Evolutionary conservation across 2,888 invertebrate species (phyloP).

Genomic region (Eugnorisma glareosa): DNA sequence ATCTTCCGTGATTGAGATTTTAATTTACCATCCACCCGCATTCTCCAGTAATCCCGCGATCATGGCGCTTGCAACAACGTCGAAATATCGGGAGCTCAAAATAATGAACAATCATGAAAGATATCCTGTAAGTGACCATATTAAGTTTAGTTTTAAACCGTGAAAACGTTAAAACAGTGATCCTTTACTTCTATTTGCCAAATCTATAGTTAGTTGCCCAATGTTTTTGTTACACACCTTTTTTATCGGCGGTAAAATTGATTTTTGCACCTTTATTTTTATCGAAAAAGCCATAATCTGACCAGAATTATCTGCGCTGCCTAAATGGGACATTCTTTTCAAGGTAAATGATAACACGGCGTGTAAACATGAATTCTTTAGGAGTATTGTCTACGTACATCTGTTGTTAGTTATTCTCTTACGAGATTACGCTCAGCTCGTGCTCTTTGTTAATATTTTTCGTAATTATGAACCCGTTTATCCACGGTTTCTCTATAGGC

Average conservation of each 20-base stretch:
- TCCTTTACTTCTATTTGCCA: not conserved
- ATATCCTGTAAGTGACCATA: no score
- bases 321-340: constrained; percentile 72
- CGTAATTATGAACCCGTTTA: constrained; percentile 79
- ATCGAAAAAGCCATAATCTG: constrained; percentile 42
- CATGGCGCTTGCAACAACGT: no score
- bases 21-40: no score
- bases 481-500: constrained; percentile 74
- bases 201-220: not conserved
- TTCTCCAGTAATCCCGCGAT: no score
- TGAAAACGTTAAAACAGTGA: no score
- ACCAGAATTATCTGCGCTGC: constrained; percentile 70
- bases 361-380: constrained; percentile 63
- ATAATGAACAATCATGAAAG: no score
- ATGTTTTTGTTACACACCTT: constrained; percentile 12
- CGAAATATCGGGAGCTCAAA: no score
- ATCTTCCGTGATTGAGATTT: no score
- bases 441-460: constrained; percentile 33
- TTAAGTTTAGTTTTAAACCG: no score
- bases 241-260: constrained; percentile 39
- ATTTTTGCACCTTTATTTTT: constrained; percentile 39
- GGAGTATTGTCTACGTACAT: constrained; percentile 39
- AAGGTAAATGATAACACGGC: constrained; percentile 74
- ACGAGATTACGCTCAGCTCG: constrained; percentile 31
- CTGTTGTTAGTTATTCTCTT: constrained; percentile 49